Evolutionary conservation across 1,140 invertebrate species (phyloP).

Genomic region (Achatina immaculata): DNA sequence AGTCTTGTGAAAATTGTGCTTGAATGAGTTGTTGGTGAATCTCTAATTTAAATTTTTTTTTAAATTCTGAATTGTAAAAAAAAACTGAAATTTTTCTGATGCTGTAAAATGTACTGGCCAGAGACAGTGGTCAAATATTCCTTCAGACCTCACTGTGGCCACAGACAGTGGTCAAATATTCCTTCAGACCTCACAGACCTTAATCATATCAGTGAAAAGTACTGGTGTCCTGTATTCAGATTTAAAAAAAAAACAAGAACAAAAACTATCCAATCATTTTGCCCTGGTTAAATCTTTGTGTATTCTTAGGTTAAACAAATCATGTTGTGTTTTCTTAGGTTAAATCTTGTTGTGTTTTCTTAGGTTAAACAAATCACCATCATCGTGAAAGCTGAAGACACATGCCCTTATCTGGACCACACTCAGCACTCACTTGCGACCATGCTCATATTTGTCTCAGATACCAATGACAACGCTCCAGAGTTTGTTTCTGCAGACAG

Average conservation of each 20-base stretch:
- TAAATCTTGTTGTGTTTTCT: neutral
- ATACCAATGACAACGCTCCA: slow-evolving; percentile 83
- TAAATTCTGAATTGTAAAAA: too few species aligned
- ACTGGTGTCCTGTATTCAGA: too few species aligned
- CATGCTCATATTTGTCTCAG: slow-evolving; percentile 83
- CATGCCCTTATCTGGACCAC: slow-evolving; percentile 79
- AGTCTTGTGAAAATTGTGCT: too few species aligned
- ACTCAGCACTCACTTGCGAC: slow-evolving; percentile 83
- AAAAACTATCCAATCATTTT: too few species aligned
- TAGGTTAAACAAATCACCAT: slow-evolving; percentile 79
- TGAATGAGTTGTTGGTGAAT: too few species aligned
- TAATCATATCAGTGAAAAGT: slow-evolving; percentile 64
- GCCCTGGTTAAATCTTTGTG: too few species aligned
- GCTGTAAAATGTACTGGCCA: slow-evolving; percentile 29
- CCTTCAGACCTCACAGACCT: slow-evolving; percentile 73
- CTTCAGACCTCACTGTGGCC: slow-evolving; percentile 74
- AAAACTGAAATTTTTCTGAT: too few species aligned
- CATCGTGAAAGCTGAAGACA: slow-evolving; percentile 86
- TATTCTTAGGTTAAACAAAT: too few species aligned
- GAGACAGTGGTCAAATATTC: slow-evolving; percentile 71
- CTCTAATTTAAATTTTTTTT: too few species aligned
- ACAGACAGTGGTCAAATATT: slow-evolving; percentile 71
- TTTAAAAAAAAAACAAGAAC: too few species aligned
- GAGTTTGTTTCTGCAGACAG: slow-evolving; percentile 67
- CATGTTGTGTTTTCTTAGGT: too few species aligned